These are phyloP conservation scores for Elanoides forficatus DNA, from an alignment of 2,113 vertebrate genomes.

Conservation along the genomic window DNA sequence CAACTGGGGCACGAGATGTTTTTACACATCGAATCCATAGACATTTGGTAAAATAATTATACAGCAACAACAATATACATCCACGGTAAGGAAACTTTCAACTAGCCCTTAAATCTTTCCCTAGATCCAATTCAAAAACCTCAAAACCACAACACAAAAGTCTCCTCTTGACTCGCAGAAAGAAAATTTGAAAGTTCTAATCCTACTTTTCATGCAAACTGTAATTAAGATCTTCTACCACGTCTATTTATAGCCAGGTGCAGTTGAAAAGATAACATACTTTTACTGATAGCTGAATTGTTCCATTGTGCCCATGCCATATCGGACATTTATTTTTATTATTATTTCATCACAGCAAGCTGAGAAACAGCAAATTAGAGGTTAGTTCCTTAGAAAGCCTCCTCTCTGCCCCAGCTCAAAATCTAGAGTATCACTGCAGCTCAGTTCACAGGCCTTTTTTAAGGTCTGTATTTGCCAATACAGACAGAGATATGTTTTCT, in stretches of 20 bases:
- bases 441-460: not conserved
- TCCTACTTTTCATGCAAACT: not conserved
- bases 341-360: not conserved
- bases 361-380: not conserved
- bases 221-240: slow-evolving; percentile 47
- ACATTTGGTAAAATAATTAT: not conserved
- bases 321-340: not conserved
- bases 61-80: not conserved
- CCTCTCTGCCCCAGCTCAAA: not conserved
- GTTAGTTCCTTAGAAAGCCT: not conserved
- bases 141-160: not conserved
- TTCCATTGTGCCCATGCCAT: not conserved
- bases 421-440: not conserved
- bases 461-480: not conserved
- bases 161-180: not conserved
- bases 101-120: not conserved
- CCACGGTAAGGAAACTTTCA: not conserved
- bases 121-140: not conserved
- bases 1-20: not conserved
- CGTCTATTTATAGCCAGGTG: slow-evolving; percentile 38
- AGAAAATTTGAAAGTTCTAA: not conserved
- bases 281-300: slow-evolving; percentile 16
- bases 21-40: not conserved
- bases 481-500: not conserved
- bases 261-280: slow-evolving; percentile 5